A percentile compares a stretch with the other conserved stretches of the same genome.
Conservation (phyloP, 2,888 invertebrate genomes). For the Hemistola chrysoprasaria region DNA sequence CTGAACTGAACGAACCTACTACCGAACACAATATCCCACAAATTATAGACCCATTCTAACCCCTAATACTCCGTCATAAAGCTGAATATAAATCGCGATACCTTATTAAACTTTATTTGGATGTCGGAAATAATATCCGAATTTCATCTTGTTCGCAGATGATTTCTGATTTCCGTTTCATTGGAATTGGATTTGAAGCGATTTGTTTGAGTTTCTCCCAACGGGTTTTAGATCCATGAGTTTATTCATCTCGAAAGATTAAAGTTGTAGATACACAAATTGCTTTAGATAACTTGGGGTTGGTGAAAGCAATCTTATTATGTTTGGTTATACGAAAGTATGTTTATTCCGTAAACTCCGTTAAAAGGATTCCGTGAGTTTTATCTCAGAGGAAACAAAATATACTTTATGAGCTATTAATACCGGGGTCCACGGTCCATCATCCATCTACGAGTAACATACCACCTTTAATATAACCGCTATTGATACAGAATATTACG, state of each 20-base stretch:
- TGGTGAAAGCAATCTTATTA: background rate
- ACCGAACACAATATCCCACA: no score
- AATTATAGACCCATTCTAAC: background rate
- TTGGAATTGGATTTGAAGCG: slow-evolving; percentile 24
- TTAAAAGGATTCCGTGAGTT: no score
- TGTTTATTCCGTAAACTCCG: no score
- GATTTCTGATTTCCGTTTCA: slow-evolving; percentile 34
- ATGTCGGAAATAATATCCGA: slow-evolving; percentile 30
- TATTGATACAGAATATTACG: slow-evolving; percentile 9
- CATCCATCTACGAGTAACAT: no score
- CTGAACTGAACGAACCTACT: no score
- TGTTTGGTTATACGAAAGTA: no score
- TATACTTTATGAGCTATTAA: no score
- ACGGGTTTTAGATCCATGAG: slow-evolving; percentile 13
- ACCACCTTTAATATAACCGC: no score
- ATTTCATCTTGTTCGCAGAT: slow-evolving; percentile 25
- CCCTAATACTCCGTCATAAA: slow-evolving; percentile 5
- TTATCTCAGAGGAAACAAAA: no score
- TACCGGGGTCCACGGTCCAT: no score
- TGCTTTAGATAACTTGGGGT: slow-evolving; percentile 1
- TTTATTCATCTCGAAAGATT: slow-evolving; percentile 18
- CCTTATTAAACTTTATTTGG: slow-evolving; percentile 21
- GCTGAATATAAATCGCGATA: slow-evolving; percentile 3
- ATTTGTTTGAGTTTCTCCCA: slow-evolving; percentile 29
- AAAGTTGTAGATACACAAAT: slow-evolving; percentile 13